These are phyloP conservation scores for Melanotus villosus DNA, from an alignment of 2,888 invertebrate species.

Conservation along the genomic window DNA sequence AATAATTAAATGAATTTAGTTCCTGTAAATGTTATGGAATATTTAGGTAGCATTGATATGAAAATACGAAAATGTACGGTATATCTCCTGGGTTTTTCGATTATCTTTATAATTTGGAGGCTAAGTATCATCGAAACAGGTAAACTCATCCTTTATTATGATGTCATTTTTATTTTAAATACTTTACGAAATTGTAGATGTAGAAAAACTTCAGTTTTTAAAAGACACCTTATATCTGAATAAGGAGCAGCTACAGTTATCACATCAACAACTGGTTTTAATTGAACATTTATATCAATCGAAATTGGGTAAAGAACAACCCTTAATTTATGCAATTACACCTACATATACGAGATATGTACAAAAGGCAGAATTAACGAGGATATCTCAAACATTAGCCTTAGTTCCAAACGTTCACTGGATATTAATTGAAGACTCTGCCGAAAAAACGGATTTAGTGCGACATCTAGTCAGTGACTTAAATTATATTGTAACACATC, in stretches of 20 bases:
- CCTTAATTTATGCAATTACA: constrained; percentile 91
- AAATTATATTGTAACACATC: constrained; percentile 71
- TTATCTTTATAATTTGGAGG: constrained; percentile 59
- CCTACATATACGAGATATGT: constrained; percentile 91
- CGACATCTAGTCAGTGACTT: constrained; percentile 79
- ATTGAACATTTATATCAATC: constrained; percentile 60
- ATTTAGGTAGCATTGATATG: constrained; percentile 35
- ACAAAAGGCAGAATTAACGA: constrained; percentile 95
- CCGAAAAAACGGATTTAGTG: constrained; percentile 80
- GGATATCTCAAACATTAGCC: constrained; percentile 89
- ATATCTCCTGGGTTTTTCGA: constrained; percentile 57
- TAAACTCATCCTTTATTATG: constrained; percentile 37
- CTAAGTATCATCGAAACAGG: constrained; percentile 56
- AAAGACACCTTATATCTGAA: constrained; percentile 60
- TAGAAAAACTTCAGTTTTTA: constrained; percentile 59
- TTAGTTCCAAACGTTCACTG: constrained; percentile 92
- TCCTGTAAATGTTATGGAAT: constrained; percentile 36
- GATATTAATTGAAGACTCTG: constrained; percentile 93
- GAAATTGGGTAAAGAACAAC: constrained; percentile 61
- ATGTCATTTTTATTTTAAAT: not conserved
- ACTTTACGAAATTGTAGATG: constrained; percentile 50
- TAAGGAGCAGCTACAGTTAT: constrained; percentile 62
- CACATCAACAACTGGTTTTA: constrained; percentile 61
- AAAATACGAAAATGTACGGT: constrained; percentile 42
- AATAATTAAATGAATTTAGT: constrained; percentile 15